phyloP scores from a whole-genome alignment of 2,888 invertebrate species.

The Zygaena filipendulae region DNA sequence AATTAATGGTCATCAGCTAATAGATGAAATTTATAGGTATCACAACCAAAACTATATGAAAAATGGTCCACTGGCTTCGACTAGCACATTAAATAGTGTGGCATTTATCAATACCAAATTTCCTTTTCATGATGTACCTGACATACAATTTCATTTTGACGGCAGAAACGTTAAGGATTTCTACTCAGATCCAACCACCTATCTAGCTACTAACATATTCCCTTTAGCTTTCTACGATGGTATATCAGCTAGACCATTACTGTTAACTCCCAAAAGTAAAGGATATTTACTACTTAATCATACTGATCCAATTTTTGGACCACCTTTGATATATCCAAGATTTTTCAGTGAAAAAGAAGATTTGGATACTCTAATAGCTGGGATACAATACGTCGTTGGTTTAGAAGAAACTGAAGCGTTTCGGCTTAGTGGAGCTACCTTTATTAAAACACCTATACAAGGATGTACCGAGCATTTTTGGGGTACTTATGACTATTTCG shows the following conservation, averaged over 20 bases:
- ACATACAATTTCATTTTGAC: slow-evolving; percentile 76
- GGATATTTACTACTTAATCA: slow-evolving; percentile 72
- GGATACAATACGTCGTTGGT: slow-evolving; percentile 66
- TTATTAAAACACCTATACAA: slow-evolving; percentile 67
- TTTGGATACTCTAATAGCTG: slow-evolving; percentile 68
- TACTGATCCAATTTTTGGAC: slow-evolving; percentile 76
- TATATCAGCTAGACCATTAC: slow-evolving; percentile 69
- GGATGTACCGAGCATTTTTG: slow-evolving; percentile 67
- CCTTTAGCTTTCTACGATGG: slow-evolving; percentile 74
- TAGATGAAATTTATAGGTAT: slow-evolving; percentile 50
- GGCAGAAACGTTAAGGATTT: slow-evolving; percentile 67
- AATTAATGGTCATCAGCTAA: slow-evolving; percentile 37
- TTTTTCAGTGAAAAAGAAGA: slow-evolving; percentile 75
- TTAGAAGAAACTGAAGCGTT: slow-evolving; percentile 71
- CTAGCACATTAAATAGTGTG: slow-evolving; percentile 63
- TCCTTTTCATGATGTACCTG: slow-evolving; percentile 56
- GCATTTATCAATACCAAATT: slow-evolving; percentile 72
- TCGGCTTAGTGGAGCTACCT: slow-evolving; percentile 60
- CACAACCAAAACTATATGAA: slow-evolving; percentile 40
- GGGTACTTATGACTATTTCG: slow-evolving; percentile 74
- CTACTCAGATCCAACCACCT: slow-evolving; percentile 65
- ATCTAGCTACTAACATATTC: slow-evolving; percentile 47
- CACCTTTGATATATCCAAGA: slow-evolving; percentile 78
- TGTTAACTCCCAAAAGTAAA: slow-evolving; percentile 72
- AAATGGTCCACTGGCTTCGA: slow-evolving; percentile 63